Percentiles rank a stretch among this genome's conserved stretches.
phyloP scores from a whole-genome alignment of 2,888 invertebrate genomes.

The Dorcus hopei region DNA sequence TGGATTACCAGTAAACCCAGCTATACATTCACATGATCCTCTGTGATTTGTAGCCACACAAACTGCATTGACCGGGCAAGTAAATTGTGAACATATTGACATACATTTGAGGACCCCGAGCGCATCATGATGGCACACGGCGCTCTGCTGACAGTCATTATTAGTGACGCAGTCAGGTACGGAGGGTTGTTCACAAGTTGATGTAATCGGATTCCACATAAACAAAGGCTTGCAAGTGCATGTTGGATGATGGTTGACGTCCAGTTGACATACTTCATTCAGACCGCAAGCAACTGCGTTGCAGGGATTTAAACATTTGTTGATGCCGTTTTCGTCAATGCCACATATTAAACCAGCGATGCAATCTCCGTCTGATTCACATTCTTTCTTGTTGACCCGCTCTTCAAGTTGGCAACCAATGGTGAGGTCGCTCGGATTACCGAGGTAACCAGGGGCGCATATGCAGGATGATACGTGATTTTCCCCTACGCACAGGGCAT shows the following conservation, averaged over 20 bases:
- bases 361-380: conserved; percentile 70
- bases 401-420: conserved; percentile 75
- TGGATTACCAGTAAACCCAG: conserved; percentile 84
- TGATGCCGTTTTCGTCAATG: conserved; percentile 59
- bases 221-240: conserved; percentile 78
- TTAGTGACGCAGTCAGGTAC: conserved; percentile 76
- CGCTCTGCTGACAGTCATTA: conserved; percentile 65
- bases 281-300: conserved; percentile 76
- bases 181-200: conserved; percentile 81
- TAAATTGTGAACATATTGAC: conserved; percentile 74
- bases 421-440: conserved; percentile 77
- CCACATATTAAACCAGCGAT: conserved; percentile 67
- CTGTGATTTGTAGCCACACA: conserved; percentile 72
- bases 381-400: conserved; percentile 58
- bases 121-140: conserved; percentile 78
- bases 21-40: conserved; percentile 79
- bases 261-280: conserved; percentile 75
- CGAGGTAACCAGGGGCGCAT: conserved; percentile 77
- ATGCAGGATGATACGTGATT: conserved; percentile 84
- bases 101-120: conserved; percentile 81
- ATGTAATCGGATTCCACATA: conserved; percentile 80
- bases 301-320: conserved; percentile 76
- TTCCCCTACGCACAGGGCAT: conserved; percentile 80
- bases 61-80: conserved; percentile 79
- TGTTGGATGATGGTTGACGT: conserved; percentile 64